These are phyloP conservation scores for Furnarius figulus DNA, from an alignment of 2,113 vertebrate genomes.

Conservation along the genomic window DNA sequence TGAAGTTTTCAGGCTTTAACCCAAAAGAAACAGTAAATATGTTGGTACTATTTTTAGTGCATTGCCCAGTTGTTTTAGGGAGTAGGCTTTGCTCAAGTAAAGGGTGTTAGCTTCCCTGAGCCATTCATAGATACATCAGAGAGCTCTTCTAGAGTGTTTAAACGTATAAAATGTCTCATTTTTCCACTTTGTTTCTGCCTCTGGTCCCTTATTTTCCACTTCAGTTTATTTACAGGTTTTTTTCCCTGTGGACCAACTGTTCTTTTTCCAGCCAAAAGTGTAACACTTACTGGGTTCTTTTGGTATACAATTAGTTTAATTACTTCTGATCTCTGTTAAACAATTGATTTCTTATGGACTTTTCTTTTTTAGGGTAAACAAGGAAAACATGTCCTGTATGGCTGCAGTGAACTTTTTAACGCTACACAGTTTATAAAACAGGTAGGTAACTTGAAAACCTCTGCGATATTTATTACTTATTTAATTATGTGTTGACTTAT, in stretches of 20 bases:
- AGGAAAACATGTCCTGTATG: constrained; percentile 92
- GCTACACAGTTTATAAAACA: constrained; percentile 96
- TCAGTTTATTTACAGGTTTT: neutral
- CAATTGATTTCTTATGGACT: neutral
- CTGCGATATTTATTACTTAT: neutral
- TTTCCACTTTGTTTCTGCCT: neutral
- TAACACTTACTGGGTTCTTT: neutral
- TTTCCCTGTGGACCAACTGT: neutral
- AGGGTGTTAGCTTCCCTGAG: neutral
- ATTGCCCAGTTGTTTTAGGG: neutral
- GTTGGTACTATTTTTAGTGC: neutral
- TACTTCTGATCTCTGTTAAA: neutral
- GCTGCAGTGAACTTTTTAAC: constrained; percentile 97
- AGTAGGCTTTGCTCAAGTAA: neutral
- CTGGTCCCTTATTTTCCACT: neutral
- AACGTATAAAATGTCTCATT: neutral
- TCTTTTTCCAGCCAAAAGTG: neutral
- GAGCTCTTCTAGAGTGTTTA: neutral
- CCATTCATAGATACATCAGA: neutral
- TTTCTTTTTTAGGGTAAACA: constrained; percentile 81
- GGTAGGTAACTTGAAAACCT: constrained; percentile 68
- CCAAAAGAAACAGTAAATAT: neutral
- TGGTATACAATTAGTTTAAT: neutral
- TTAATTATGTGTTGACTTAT: neutral
- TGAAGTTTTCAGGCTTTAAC: neutral